Evolutionary conservation across 2,797 vertebrate genomes (phyloP), one percentile per base, ranked within the genome.

Genomic region (Pelobates cultripes): DNA sequence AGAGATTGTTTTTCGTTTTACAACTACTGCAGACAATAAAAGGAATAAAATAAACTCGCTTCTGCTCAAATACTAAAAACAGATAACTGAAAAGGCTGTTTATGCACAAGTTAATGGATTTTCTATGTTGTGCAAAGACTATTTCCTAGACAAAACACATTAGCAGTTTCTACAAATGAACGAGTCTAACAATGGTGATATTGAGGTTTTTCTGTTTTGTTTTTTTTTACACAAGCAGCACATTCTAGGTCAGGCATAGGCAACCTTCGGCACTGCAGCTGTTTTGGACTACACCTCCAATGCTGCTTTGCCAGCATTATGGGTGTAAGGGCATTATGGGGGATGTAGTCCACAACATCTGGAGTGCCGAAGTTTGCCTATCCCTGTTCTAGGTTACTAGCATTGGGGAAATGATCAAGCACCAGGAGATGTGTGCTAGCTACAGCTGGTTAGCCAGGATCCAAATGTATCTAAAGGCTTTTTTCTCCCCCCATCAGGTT

Each of bases 381-480:
- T n/a, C n/a, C n/a, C n/a, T n/a, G n/a, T 40, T 7, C 17, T 10
- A 7, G 61, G 61, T 64, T 28, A 28, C 28, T 28, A 64, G 7
- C 17, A 51, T 51, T 7, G n/a, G 8, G 14, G n/a, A 7, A 64
- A 40, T 7, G n/a, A 7, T 5, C 28, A n/a, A 7, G 17, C 10
- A 5, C 57, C 57, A 61, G 12, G 15, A n/a, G 57, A 14, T n/a
- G 4, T 43, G 13, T 28, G 15, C 12, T 74, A 15, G 72, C 41
- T 74, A 57, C 72, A 64, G 73, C 60, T 64, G 15, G 51, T 28
- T 41, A 60, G 40, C 41, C 17, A 41, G 4, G 57, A 64, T 64
- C 55, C 41, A 43, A 15, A 12, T 60, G 5, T 60, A 12, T 61
- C 43, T 86, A 90, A 88, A 90, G 84, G 88, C 87, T 89, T 89